These are phyloP conservation scores for Penaeus japonicus DNA, from an alignment of 1,140 invertebrate genomes.

Conservation along the genomic window DNA sequence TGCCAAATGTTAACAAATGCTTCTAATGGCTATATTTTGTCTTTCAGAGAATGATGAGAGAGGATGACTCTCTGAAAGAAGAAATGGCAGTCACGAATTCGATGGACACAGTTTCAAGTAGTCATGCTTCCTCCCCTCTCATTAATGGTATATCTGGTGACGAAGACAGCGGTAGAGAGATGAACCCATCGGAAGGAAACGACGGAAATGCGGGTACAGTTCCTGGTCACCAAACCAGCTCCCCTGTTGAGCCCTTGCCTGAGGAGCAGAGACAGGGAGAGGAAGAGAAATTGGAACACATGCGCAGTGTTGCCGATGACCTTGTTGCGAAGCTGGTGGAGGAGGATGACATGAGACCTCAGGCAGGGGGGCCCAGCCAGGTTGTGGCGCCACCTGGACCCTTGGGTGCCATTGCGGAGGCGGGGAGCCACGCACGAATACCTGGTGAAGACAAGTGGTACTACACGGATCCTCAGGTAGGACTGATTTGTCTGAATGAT, in stretches of 20 bases:
- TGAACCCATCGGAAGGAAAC: neutral
- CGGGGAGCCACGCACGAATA: constrained; percentile 20
- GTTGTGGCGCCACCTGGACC: neutral
- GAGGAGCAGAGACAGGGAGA: constrained; percentile 51
- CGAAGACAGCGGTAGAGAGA: constrained; percentile 17
- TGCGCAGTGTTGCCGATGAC: constrained; percentile 77
- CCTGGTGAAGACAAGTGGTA: constrained; percentile 61
- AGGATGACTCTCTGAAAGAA: too few relatives aligned
- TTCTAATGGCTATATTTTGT: too few relatives aligned
- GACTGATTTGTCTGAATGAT: neutral
- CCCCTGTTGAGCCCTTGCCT: neutral
- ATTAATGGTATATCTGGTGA: constrained; percentile 27
- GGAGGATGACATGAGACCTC: constrained; percentile 68
- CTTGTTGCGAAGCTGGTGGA: constrained; percentile 78
- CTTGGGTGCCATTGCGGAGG: constrained; percentile 13
- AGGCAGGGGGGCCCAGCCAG: neutral
- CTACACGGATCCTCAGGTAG: constrained; percentile 60
- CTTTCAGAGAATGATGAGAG: too few relatives aligned
- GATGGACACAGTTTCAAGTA: too few relatives aligned
- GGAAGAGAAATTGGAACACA: constrained; percentile 64
- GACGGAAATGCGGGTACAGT: neutral
- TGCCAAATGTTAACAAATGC: too few relatives aligned
- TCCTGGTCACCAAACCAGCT: neutral
- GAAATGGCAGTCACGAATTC: too few relatives aligned
- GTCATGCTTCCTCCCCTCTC: neutral